Percentiles rank a stretch among this genome's conserved stretches.
Evolutionary conservation across 1,140 invertebrate species (phyloP).

Genomic region (Bemisia tabaci): DNA sequence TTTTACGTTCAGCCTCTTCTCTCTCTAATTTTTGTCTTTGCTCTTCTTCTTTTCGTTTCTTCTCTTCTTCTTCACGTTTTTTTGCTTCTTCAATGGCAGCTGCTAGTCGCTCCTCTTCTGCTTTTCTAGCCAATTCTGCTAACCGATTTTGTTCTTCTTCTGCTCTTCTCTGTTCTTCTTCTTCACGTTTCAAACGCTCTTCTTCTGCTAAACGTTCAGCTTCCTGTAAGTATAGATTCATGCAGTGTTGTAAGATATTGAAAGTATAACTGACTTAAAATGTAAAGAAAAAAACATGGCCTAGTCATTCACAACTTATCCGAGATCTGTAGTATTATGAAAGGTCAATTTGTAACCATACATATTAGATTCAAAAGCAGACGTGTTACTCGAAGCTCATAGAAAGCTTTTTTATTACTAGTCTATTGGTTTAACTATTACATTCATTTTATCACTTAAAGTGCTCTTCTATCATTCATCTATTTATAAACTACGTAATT

Average conservation of each 20-base stretch:
- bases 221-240: conserved; percentile 35
- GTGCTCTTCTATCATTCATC: too few species aligned
- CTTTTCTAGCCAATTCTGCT: conserved; percentile 49
- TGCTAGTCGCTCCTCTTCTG: conserved; percentile 57
- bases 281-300: conserved; percentile 5
- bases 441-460: too few species aligned
- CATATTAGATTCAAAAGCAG: too few species aligned
- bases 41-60: conserved; percentile 46
- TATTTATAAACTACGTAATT: too few species aligned
- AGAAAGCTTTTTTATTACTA: too few species aligned
- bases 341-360: too few species aligned
- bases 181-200: conserved; percentile 58
- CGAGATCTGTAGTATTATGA: too few species aligned
- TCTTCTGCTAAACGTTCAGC: conserved; percentile 57
- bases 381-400: too few species aligned
- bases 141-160: conserved; percentile 60
- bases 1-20: conserved; percentile 59
- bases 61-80: conserved; percentile 51
- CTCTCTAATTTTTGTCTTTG: conserved; percentile 51
- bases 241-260: conserved; percentile 9
- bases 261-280: too few species aligned
- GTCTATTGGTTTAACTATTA: too few species aligned
- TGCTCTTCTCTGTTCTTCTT: conserved; percentile 59
- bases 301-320: too few species aligned
- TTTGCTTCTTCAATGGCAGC: conserved; percentile 54